Evolutionary conservation across 2,797 vertebrate genomes (phyloP).

Genomic region (Lacerta bilineata): DNA sequence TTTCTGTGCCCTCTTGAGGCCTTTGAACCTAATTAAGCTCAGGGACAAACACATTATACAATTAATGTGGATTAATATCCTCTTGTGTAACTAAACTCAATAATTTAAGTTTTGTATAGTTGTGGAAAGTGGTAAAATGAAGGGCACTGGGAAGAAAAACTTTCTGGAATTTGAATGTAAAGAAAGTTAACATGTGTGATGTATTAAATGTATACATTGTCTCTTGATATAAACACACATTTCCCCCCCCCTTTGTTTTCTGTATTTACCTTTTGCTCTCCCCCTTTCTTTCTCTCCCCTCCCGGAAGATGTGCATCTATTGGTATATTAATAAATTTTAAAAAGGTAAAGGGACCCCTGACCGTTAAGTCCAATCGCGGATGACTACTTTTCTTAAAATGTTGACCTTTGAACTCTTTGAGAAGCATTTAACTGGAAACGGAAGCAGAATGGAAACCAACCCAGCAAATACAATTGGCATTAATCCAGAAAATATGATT

Average conservation of each 20-base stretch:
- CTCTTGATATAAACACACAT: not conserved
- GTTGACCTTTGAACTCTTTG: no score
- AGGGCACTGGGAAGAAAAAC: not conserved
- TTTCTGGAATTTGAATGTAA: not conserved
- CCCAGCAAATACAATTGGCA: no score
- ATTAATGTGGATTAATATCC: constrained; percentile 26
- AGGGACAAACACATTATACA: constrained; percentile 26
- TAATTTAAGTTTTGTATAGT: constrained; percentile 8
- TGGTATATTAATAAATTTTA: no score
- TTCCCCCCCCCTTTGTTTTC: no score
- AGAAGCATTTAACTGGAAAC: no score
- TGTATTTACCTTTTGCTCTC: no score
- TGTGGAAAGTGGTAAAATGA: not conserved
- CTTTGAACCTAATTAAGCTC: constrained; percentile 15
- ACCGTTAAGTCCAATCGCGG: no score
- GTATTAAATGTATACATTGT: not conserved
- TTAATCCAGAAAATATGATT: no score
- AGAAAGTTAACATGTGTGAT: not conserved
- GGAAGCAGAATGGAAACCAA: no score
- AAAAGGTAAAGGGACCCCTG: no score
- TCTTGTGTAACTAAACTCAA: constrained; percentile 19
- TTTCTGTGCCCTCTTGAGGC: constrained; percentile 16
- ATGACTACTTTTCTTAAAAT: no score
- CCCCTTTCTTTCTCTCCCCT: rapidly evolving
- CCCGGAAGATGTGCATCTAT: no score